phyloP scores from a whole-genome alignment of 2,888 invertebrate species.

The Ischnus inquisitorius region DNA sequence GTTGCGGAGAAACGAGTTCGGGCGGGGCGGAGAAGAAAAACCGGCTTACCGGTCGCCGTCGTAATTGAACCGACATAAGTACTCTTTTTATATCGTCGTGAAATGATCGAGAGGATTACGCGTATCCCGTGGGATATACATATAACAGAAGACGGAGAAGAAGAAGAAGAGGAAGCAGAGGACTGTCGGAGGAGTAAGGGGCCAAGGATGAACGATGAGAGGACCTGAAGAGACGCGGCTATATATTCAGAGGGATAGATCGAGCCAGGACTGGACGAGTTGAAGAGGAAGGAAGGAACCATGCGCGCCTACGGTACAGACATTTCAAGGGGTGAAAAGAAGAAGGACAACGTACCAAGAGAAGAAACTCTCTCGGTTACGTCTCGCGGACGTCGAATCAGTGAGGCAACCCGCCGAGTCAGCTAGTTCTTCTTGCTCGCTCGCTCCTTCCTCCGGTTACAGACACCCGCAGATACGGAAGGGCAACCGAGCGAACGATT shows the following conservation, averaged over 20 bases:
- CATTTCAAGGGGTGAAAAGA: conserved; percentile 16
- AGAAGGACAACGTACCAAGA: conserved; percentile 29
- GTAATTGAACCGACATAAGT: conserved; percentile 80
- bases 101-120: conserved; percentile 83
- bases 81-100: conserved; percentile 81
- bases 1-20: conserved; percentile 7
- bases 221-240: conserved; percentile 9
- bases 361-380: conserved; percentile 52
- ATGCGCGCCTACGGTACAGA: background rate
- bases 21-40: conserved; percentile 32
- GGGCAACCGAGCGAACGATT: conserved; percentile 54
- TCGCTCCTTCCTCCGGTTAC: conserved; percentile 28
- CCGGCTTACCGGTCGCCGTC: conserved; percentile 68
- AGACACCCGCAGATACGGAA: conserved; percentile 26
- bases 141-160: conserved; percentile 40
- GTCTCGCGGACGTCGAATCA: conserved; percentile 63
- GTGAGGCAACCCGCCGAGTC: conserved; percentile 61
- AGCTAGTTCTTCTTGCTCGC: conserved; percentile 54
- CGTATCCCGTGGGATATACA: conserved; percentile 75
- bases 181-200: conserved; percentile 58
- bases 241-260: conserved; percentile 7
- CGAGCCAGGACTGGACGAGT: background rate
- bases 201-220: conserved; percentile 61
- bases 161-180: conserved; percentile 45
- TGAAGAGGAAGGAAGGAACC: conserved; percentile 1